Percentiles rank a stretch among this genome's conserved stretches.
phyloP scores from a whole-genome alignment of 2,113 vertebrate genomes.

The Telmatochromis bifrenatus region DNA sequence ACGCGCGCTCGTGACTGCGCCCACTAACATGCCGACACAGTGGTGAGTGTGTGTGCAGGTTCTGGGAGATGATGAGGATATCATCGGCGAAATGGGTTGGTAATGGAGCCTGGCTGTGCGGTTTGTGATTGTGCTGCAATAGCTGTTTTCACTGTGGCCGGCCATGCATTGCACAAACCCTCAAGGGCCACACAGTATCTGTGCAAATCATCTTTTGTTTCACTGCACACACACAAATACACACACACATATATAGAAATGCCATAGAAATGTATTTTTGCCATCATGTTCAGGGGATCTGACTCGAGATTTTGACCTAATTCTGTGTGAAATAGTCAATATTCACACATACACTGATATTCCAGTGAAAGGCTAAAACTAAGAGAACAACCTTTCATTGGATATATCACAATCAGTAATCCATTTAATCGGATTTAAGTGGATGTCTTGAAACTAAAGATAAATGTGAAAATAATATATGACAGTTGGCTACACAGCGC shows the following conservation, averaged over 20 bases:
- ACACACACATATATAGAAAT: background rate
- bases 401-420: background rate
- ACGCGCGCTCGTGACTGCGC: background rate
- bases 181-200: background rate
- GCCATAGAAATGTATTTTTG: background rate
- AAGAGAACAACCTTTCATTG: background rate
- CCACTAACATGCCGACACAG: background rate
- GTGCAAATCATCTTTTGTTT: background rate
- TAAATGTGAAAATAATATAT: background rate
- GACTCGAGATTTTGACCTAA: background rate
- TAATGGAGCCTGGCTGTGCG: background rate
- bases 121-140: slow-evolving; percentile 22
- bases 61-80: slow-evolving; percentile 30
- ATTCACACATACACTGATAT: background rate
- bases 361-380: background rate
- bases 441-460: background rate
- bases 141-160: slow-evolving; percentile 1
- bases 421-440: background rate
- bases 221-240: background rate
- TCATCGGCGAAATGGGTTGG: slow-evolving; percentile 20
- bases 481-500: background rate
- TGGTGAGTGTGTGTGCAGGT: background rate
- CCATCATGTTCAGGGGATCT: background rate
- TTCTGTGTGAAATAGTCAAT: background rate
- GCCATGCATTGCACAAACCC: slow-evolving; percentile 30